Percentiles rank a stretch among this genome's conserved stretches.
Evolutionary conservation across 2,113 vertebrate genomes (phyloP).

Genomic region (Ameiurus melas): DNA sequence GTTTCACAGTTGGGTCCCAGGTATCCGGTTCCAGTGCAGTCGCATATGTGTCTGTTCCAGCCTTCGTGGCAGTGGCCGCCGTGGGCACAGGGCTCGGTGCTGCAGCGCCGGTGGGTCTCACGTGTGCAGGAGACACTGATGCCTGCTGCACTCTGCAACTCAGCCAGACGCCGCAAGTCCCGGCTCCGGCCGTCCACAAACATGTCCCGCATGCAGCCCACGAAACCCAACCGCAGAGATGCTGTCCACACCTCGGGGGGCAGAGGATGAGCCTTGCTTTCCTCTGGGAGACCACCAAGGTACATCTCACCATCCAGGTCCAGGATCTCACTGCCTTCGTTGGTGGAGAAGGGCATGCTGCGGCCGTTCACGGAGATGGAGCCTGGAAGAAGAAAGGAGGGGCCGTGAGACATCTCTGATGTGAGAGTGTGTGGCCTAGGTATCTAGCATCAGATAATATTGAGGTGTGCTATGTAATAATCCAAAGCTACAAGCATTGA

Average conservation of each 20-base stretch:
- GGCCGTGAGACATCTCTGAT: neutral
- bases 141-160: slow-evolving; percentile 77
- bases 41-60: slow-evolving; percentile 91
- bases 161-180: slow-evolving; percentile 82
- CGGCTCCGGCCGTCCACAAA: slow-evolving; percentile 89
- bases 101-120: slow-evolving; percentile 82
- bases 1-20: slow-evolving; percentile 83
- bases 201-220: slow-evolving; percentile 89
- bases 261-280: slow-evolving; percentile 73
- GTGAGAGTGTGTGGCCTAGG: neutral
- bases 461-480: neutral
- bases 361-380: slow-evolving; percentile 89
- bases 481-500: neutral
- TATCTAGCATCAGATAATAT: neutral
- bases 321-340: slow-evolving; percentile 89
- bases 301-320: slow-evolving; percentile 90
- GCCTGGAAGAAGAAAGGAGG: slow-evolving; percentile 66
- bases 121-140: slow-evolving; percentile 84
- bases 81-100: slow-evolving; percentile 79
- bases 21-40: slow-evolving; percentile 86
- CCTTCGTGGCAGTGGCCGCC: slow-evolving; percentile 84
- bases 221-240: slow-evolving; percentile 83
- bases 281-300: slow-evolving; percentile 87
- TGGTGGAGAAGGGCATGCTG: slow-evolving; percentile 82
- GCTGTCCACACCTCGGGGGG: slow-evolving; percentile 90